Conservation (phyloP, 2,888 invertebrate genomes). For the Megastigmus dorsalis region DNA sequence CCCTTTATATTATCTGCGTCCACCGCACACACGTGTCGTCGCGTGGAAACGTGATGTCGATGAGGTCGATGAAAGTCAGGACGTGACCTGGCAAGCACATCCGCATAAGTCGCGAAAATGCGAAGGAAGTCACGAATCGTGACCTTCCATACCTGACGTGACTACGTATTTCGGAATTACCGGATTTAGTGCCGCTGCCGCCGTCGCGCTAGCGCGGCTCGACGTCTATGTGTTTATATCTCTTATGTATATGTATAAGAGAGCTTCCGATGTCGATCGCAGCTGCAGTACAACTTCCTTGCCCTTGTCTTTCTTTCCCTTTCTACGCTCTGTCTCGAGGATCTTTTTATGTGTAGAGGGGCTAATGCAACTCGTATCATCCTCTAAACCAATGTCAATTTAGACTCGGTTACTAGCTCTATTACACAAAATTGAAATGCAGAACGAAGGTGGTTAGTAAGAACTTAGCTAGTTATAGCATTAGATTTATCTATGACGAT, state of each 20-base stretch:
- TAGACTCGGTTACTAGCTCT: background rate
- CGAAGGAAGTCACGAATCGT: conserved; percentile 70
- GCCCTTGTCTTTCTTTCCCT: background rate
- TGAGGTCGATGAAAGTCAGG: conserved; percentile 64
- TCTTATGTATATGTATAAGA: too few relatives aligned
- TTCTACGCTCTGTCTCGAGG: background rate
- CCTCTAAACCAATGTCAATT: conserved; percentile 30
- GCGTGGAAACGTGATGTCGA: conserved; percentile 65
- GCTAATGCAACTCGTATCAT: conserved; percentile 11
- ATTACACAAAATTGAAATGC: too few relatives aligned
- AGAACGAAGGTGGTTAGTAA: too few relatives aligned
- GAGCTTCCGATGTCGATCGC: too few relatives aligned
- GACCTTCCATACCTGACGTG: conserved; percentile 65
- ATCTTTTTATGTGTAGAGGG: conserved; percentile 1
- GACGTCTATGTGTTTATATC: too few relatives aligned
- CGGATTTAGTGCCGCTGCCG: conserved; percentile 48
- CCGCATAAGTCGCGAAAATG: conserved; percentile 53
- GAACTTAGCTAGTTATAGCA: too few relatives aligned
- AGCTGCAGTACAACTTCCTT: background rate
- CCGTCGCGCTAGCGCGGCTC: too few relatives aligned
- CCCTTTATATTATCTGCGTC: too few relatives aligned
- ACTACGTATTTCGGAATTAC: conserved; percentile 62
- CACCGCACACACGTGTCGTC: conserved; percentile 23
- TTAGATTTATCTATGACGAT: too few relatives aligned
- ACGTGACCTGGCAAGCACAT: conserved; percentile 70